Conservation (phyloP, 2,113 vertebrate genomes). For the Elgaria multicarinata region DNA sequence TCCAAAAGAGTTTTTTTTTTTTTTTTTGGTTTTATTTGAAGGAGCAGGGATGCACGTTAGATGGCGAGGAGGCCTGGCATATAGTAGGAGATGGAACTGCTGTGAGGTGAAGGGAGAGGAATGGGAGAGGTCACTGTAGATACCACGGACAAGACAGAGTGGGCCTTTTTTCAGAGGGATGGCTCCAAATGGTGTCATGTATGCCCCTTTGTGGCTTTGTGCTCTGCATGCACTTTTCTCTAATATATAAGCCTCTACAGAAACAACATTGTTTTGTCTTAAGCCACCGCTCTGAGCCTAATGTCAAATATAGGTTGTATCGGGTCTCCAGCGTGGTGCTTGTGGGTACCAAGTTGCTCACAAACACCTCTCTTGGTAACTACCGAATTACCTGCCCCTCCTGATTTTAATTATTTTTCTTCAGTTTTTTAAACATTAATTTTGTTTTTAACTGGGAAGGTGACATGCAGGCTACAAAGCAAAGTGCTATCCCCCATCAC, state of each 20-base stretch:
- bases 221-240: background rate
- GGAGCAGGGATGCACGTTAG: conserved; percentile 36
- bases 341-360: too few relatives aligned
- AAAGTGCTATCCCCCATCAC: too few relatives aligned
- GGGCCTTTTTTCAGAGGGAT: background rate
- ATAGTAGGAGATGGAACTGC: background rate
- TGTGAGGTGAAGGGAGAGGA: background rate
- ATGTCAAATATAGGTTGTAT: too few relatives aligned
- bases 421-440: too few relatives aligned
- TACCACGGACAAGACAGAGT: conserved; percentile 19
- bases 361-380: too few relatives aligned
- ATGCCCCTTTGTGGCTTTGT: rapidly evolving
- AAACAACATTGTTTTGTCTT: rapidly evolving
- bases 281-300: too few relatives aligned
- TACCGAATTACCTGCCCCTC: too few relatives aligned
- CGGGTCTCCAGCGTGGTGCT: too few relatives aligned
- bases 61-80: conserved; percentile 33
- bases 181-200: background rate
- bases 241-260: background rate
- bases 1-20: conserved; percentile 55
- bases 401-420: too few relatives aligned
- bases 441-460: too few relatives aligned
- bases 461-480: too few relatives aligned
- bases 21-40: conserved; percentile 60
- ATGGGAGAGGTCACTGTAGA: background rate